A percentile compares a stretch with the other conserved stretches of the same genome.
These are phyloP conservation scores for Laupala kohalensis DNA, from an alignment of 1,140 invertebrate genomes.

Conservation along the genomic window DNA sequence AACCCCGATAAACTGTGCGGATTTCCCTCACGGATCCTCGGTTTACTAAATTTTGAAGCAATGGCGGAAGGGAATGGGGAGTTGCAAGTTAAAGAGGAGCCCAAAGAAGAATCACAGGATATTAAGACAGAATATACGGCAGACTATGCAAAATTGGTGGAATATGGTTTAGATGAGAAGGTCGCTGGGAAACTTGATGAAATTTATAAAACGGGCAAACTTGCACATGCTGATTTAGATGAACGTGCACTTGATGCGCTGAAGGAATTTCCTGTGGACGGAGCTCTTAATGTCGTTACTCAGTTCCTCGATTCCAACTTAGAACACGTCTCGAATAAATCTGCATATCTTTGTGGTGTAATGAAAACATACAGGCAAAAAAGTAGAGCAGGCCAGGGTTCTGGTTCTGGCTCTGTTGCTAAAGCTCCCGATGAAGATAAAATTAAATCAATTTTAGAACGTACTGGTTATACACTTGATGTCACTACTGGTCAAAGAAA, in stretches of 20 bases:
- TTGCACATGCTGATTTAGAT: conserved; percentile 86
- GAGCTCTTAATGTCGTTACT: conserved; percentile 81
- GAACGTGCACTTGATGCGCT: conserved; percentile 90
- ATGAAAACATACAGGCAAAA: conserved; percentile 97
- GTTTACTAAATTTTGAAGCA: conserved; percentile 23
- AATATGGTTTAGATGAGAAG: conserved; percentile 87
- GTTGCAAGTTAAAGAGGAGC: conserved; percentile 59
- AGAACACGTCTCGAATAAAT: conserved; percentile 97
- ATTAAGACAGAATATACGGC: conserved; percentile 51
- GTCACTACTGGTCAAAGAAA: conserved; percentile 97
- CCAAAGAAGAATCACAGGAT: conserved; percentile 37
- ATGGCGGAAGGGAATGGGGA: conserved; percentile 87
- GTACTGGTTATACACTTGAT: conserved; percentile 93
- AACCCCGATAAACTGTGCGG: no score
- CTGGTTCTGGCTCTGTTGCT: conserved; percentile 35
- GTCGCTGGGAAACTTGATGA: conserved; percentile 87
- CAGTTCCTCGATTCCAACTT: conserved; percentile 94
- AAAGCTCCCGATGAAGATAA: conserved; percentile 92
- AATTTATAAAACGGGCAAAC: conserved; percentile 92
- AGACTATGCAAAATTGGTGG: conserved; percentile 76
- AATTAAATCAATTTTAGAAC: conserved; percentile 79
- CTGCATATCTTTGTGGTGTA: conserved; percentile 91
- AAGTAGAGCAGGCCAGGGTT: conserved; percentile 57
- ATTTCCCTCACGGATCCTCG: conserved; percentile 34
- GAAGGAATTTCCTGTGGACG: conserved; percentile 92